These are phyloP conservation scores for Platycercus adscitus DNA, from an alignment of 2,113 vertebrate species.

Conservation along the genomic window DNA sequence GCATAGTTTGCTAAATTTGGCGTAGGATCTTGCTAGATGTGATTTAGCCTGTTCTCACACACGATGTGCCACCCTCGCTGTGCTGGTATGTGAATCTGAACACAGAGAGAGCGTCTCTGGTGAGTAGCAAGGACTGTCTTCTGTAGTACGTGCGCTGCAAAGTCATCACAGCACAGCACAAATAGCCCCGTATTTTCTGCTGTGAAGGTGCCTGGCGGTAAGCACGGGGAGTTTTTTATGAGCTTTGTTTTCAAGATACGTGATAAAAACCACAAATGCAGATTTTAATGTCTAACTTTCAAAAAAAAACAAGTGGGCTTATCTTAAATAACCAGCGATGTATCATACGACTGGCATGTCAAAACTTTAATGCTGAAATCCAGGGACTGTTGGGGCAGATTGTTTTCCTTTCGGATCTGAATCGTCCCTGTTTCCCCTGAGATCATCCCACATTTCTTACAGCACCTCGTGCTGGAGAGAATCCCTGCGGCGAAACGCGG, in stretches of 20 bases:
- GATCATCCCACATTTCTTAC: not conserved
- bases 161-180: not conserved
- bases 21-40: not conserved
- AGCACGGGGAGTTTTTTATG: not conserved
- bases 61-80: rapidly evolving
- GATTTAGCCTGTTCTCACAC: not conserved
- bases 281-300: conserved; percentile 8
- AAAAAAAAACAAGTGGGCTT: not conserved
- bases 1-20: not conserved
- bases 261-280: not conserved
- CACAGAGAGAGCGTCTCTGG: not conserved
- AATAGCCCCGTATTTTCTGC: not conserved
- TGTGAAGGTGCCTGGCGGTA: not conserved
- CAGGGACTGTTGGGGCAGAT: not conserved
- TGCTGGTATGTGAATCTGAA: not conserved
- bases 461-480: not conserved
- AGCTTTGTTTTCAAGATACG: not conserved
- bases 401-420: not conserved
- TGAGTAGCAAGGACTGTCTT: not conserved
- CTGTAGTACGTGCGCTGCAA: not conserved
- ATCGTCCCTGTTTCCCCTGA: not conserved
- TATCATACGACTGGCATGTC: not conserved
- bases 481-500: not conserved
- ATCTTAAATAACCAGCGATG: not conserved
- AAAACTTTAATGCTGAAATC: not conserved